Base-by-base conservation (phyloP, 2,888 invertebrate genomes). In the Xylophagus ater region DNA sequence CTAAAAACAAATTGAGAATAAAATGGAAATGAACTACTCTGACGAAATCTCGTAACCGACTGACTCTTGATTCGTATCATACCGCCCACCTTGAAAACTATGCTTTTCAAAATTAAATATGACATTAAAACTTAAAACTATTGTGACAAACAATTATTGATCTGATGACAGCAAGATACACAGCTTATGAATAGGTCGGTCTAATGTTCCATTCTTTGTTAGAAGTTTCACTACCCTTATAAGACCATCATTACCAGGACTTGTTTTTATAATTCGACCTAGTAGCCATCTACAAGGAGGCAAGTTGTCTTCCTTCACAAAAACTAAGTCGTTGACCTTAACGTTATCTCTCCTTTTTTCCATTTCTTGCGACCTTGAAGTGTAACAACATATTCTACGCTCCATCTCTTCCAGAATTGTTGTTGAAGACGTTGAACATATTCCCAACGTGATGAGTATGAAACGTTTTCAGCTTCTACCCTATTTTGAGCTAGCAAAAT, bases 161-260 rank as follows among this genome's bases (percentile, higher is more conserved):
- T n/a, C n/a, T n/a, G n/a, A n/a, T n/a, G n/a, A n/a, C n/a, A n/a
- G n/a, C n/a, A n/a, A n/a, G n/a, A n/a, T n/a, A n/a, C n/a, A n/a
- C n/a, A n/a, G n/a, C n/a, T 17, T 15, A 10, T 19, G 12, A 2
- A 33, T 33, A 1, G 23, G 23, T n/a, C 4, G 5, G 6, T 21
- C 19, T 7, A 19, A 7, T 8, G 4, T 3, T 20, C 33, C 33
- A 3, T 15, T 6, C 13, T 33, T 15, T 4, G 33, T 33, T 21
- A 9, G 19, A 14, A 33, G 12, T 12, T 12, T 14, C 2, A 37
- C 47, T 8, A 54, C 50, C 25, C 53, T 41, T 8, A 51, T 50
- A 1, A 48, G 33, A n/a, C 47, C 49, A 40, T 57, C 55, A 4
- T 37, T n/a, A 20, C 52, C 53, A 5, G 51, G 51, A 33, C 51